Conservation (phyloP, 2,888 invertebrate species). For the Lasioglossum calceatum region DNA sequence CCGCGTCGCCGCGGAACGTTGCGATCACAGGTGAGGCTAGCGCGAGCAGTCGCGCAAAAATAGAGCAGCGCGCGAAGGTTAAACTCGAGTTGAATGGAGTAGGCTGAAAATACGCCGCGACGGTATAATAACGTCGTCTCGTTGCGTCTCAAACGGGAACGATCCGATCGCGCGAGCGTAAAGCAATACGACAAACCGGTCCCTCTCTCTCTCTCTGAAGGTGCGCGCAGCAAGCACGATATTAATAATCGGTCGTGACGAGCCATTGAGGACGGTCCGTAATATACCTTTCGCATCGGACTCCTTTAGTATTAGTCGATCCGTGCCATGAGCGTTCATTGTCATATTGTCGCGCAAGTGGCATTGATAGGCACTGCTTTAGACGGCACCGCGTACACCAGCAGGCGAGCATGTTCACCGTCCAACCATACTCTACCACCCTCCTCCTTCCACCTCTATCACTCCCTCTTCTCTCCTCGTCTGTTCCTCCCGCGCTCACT, state of each 20-base stretch:
- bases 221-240: conserved; percentile 54
- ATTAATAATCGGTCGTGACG: conserved; percentile 73
- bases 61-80: neutral
- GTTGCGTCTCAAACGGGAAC: conserved; percentile 21
- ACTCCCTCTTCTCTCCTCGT: neutral
- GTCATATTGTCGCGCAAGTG: conserved; percentile 74
- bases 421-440: conserved; percentile 13
- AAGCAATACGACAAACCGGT: conserved; percentile 62
- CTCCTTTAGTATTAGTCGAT: conserved; percentile 75
- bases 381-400: conserved; percentile 41
- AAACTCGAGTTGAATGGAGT: neutral
- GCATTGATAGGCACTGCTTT: conserved; percentile 70
- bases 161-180: conserved; percentile 58
- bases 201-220: conserved; percentile 4
- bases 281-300: conserved; percentile 67
- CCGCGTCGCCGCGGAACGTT: neutral
- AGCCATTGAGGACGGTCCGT: conserved; percentile 64
- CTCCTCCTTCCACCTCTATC: neutral
- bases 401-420: conserved; percentile 43
- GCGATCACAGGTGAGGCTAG: neutral
- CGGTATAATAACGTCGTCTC: neutral
- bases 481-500: conserved; percentile 49
- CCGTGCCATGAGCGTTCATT: conserved; percentile 67
- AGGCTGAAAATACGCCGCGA: neutral
- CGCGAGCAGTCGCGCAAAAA: neutral